phyloP scores from a whole-genome alignment of 2,888 invertebrate genomes.

The Tubulanus polymorphus region DNA sequence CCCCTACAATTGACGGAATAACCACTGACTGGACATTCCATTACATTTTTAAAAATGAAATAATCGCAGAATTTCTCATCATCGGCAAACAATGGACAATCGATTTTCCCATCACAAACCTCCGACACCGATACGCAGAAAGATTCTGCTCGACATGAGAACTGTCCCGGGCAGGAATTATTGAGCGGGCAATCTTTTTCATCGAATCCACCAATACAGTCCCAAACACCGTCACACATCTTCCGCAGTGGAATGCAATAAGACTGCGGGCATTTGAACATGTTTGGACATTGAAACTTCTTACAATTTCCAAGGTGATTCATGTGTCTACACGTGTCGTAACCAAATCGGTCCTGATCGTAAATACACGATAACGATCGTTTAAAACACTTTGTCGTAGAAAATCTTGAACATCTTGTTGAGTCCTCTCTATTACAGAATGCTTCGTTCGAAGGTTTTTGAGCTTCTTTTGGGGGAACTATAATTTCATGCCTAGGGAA shows the following conservation, averaged over 20 bases:
- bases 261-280: slow-evolving; percentile 21
- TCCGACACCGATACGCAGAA: slow-evolving; percentile 17
- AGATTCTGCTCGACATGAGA: not conserved
- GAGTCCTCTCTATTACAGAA: not conserved
- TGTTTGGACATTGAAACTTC: slow-evolving; percentile 13
- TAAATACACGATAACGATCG: not conserved
- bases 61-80: not conserved
- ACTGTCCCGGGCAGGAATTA: not conserved
- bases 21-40: too few species aligned
- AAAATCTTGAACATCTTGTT: not conserved
- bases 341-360: not conserved
- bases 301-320: not conserved
- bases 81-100: slow-evolving; percentile 11
- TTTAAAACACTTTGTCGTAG: not conserved
- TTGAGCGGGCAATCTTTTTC: slow-evolving; percentile 12
- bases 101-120: slow-evolving; percentile 20
- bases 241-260: slow-evolving; percentile 18
- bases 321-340: not conserved
- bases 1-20: too few species aligned
- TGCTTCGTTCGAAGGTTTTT: too few species aligned
- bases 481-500: not conserved
- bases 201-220: slow-evolving; percentile 20
- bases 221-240: slow-evolving; percentile 19
- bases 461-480: not conserved
- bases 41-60: too few species aligned